Base-by-base conservation (phyloP, 2,797 vertebrate genomes). In the Morelia viridis region DNA sequence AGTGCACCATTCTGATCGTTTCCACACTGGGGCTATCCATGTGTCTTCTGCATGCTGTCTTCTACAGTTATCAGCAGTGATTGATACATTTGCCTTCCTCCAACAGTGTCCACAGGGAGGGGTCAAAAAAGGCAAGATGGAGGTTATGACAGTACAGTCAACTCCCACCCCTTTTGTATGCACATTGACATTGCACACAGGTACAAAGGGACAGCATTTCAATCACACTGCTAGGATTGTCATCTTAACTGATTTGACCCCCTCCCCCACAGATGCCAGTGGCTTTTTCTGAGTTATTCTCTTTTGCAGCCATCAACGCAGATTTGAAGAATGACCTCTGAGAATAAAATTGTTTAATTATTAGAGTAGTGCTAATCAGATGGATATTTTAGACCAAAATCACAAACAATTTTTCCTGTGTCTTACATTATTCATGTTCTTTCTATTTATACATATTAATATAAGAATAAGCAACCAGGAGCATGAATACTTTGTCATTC, bases 371-470 rank as follows among this genome's bases (percentile, higher is more conserved):
- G 93, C 93, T 96, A 94, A 95, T 97, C 95, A 90, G 85, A 91
- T 91, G 90, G 95, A 94, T 97, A 94, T 93, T 88, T 94, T 94
- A 94, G 92, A 94, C 93, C 92, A 94, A 92, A 94, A 96, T 95
- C 61, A 91, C 89, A 93, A 96, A 95, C 94, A 95, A 35, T 94
- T 95, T 95, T 89, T 91, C 88, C 68, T 87, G 57, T 31, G 88
- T 80, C 84, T 96, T 96, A 85, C 94, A 92, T 97, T 96, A 97
- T 96, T 97, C 95, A 97, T 96, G 65, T 95, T 96, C 89, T 88
- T 64, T 95, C 64, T 84, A 85, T 94, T 95, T 96, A 95, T 95
- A 91, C 95, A 90, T 93, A 88, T 92, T 95, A 95, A 97, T 95
- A 95, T 92, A 94, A 90, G 95, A 86, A 93, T 41, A 26, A 86